Base-by-base conservation (phyloP, 2,113 vertebrate species). In the Halcyon malimbica region DNA sequence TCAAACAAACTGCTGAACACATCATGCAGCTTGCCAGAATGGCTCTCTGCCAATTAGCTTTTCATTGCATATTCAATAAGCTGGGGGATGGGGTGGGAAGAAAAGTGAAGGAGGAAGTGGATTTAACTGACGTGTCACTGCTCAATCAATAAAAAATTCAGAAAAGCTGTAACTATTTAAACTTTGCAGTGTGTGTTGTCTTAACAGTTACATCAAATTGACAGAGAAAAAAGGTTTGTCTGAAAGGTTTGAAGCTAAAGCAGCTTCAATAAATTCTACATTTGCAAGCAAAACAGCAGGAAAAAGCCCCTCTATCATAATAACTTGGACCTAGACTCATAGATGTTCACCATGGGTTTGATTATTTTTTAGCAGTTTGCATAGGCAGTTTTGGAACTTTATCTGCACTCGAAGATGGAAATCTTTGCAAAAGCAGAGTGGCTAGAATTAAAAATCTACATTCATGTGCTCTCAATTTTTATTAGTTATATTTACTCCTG, bases 1-100 rank as follows among this genome's bases (percentile, higher is more conserved):
- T 96, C 97, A 97, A 93, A 83, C 92, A 97, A 97, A 97, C 88
- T 97, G 96, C 94, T 97, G 96, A 94, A 97, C 92, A 86, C 23
- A 91, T 89, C 67, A 41, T n/a, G 53, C 62, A 93, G 95, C 92
- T 92, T 97, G 94, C 92, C 90, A 95, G 76, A 37, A 77, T 97
- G 98, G 97, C 96, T 82, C 80, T 67, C 87, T 94, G 97, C 97
- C 97, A 98, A 96, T 82, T 44, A 96, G 83, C 62, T 95, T 97
- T 95, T 95, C 60, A 37, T 86, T 96, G 96, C 83, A 86, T 96
- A 96, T 96, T 96, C 87, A 93, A 28, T 88, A 87, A 60, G 39
- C 21, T 78, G 73, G 68, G 76, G 16, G 57, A 59, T 50, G 73
- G 57, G 60, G 41, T 13, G 50, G 76, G 37, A 84, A 89, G 64